These are phyloP conservation scores for Sparus aurata DNA, from an alignment of 2,797 vertebrate species.

Conservation along the genomic window DNA sequence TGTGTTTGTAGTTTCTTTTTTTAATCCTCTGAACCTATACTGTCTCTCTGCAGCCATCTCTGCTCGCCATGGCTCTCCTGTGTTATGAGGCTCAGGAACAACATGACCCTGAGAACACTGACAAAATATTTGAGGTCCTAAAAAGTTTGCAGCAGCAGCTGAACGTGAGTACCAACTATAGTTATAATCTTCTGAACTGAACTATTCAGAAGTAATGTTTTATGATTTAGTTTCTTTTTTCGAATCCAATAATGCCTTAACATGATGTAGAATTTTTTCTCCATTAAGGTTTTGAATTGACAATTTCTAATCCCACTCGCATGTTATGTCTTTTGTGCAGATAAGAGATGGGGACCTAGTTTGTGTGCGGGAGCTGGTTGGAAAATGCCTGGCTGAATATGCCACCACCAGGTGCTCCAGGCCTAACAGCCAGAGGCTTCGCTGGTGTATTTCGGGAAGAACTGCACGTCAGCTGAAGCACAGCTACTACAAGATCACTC, in stretches of 20 bases:
- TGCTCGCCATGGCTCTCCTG: conserved; percentile 91
- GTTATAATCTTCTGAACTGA: not conserved
- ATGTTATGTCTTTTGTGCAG: conserved; percentile 72
- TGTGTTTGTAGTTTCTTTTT: not conserved
- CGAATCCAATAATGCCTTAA: not conserved
- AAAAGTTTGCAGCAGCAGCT: conserved; percentile 88
- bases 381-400: conserved; percentile 95
- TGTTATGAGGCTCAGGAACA: conserved; percentile 90
- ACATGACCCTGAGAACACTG: conserved; percentile 78
- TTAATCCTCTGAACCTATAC: not conserved
- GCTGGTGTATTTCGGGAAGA: conserved; percentile 96
- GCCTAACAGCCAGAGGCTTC: conserved; percentile 92
- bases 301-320: accelerated
- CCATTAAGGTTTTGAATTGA: not conserved
- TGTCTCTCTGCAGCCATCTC: conserved; percentile 88
- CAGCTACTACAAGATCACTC: conserved; percentile 95
- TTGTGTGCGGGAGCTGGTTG: conserved; percentile 91
- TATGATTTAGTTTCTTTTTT: not conserved
- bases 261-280: not conserved
- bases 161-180: conserved; percentile 81
- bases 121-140: conserved; percentile 85
- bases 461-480: conserved; percentile 95
- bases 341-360: conserved; percentile 90
- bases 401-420: conserved; percentile 92
- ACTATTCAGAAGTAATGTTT: not conserved